A percentile compares a stretch with the other conserved stretches of the same genome.
These are phyloP conservation scores for Fundulus diaphanus DNA, from an alignment of 2,797 vertebrate species.

Conservation along the genomic window DNA sequence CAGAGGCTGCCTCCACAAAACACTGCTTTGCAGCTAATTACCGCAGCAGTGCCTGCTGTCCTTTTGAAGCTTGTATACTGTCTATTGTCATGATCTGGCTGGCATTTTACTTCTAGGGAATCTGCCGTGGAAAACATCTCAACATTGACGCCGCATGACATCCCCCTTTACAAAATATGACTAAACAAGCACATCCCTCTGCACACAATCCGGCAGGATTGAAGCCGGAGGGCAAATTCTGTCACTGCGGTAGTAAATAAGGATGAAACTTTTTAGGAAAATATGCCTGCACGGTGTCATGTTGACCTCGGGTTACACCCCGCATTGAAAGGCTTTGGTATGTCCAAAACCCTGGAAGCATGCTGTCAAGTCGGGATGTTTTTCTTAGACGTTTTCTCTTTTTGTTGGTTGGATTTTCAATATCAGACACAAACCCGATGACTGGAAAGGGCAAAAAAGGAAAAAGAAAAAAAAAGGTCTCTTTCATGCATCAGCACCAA, in stretches of 20 bases:
- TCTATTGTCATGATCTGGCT: constrained; percentile 64
- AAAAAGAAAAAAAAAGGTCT: not conserved
- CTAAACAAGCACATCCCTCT: constrained; percentile 62
- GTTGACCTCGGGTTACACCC: constrained; percentile 23
- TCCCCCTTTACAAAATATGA: constrained; percentile 61
- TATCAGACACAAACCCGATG: not conserved
- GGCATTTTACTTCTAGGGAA: constrained; percentile 70
- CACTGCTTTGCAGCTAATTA: constrained; percentile 66
- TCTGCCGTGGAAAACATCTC: constrained; percentile 64
- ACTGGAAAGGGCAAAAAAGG: not conserved
- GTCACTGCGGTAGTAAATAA: constrained; percentile 57
- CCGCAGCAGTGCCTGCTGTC: constrained; percentile 44
- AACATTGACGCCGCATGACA: constrained; percentile 71
- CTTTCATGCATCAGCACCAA: not conserved
- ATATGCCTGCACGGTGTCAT: constrained; percentile 14
- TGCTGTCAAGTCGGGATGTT: not conserved
- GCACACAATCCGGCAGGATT: constrained; percentile 26
- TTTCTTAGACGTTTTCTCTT: constrained; percentile 4
- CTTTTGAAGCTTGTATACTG: constrained; percentile 66
- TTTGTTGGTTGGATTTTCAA: not conserved
- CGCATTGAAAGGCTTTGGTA: constrained; percentile 1
- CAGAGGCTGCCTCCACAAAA: constrained; percentile 36
- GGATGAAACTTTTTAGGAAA: constrained; percentile 20
- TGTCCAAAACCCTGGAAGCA: constrained; percentile 18
- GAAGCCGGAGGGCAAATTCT: constrained; percentile 58